A percentile compares a stretch with the other conserved stretches of the same genome.
Evolutionary conservation across 2,797 vertebrate species (phyloP).

Genomic region (Pipistrellus pipistrellus): DNA sequence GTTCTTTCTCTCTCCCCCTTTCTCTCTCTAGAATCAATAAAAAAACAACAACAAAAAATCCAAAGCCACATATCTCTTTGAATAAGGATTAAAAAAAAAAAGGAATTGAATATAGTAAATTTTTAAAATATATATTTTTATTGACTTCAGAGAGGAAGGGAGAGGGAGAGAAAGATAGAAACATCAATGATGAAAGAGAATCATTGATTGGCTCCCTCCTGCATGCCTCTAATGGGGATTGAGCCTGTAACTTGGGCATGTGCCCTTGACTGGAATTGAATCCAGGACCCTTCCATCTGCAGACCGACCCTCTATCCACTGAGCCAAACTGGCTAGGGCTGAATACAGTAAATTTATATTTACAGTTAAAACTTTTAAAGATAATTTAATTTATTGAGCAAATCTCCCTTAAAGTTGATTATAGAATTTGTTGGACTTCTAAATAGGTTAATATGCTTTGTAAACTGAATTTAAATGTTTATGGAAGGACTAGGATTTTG

Average conservation of each 20-base stretch:
- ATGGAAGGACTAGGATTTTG: background rate
- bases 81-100: background rate
- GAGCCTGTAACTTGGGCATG: too few species aligned
- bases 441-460: background rate
- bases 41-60: background rate
- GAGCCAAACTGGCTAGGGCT: too few species aligned
- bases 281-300: too few species aligned
- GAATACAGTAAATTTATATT: background rate
- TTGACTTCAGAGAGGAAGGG: too few species aligned
- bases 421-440: background rate
- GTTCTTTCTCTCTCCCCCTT: background rate
- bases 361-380: background rate
- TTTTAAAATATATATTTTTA: too few species aligned
- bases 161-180: too few species aligned
- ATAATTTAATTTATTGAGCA: background rate
- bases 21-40: background rate
- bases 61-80: background rate
- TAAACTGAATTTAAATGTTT: background rate
- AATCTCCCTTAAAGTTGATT: background rate
- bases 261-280: too few species aligned
- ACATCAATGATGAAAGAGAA: too few species aligned
- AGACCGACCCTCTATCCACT: too few species aligned
- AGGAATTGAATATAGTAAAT: background rate
- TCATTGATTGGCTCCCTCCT: too few species aligned
- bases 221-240: too few species aligned